Conservation (phyloP, 92 coral and sea anemone genomes). For the Porites evermanni region DNA sequence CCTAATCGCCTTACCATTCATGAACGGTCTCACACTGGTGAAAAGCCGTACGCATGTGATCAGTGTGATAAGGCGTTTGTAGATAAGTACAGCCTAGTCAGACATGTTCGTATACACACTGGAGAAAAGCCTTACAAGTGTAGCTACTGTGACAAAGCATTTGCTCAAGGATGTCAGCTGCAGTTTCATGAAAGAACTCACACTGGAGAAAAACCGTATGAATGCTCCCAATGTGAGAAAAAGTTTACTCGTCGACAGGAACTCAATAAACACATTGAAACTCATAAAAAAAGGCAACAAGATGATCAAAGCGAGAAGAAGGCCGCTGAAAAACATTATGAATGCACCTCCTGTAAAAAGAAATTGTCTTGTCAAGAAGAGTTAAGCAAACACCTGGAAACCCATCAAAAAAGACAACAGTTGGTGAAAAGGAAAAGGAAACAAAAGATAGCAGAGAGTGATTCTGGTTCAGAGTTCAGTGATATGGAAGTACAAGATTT, state of each 20-base stretch:
- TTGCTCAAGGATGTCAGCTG: slow-evolving; percentile 20
- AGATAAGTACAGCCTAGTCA: slow-evolving; percentile 14
- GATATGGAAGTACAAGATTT: not conserved
- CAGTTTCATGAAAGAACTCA: slow-evolving; percentile 11
- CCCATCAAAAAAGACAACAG: not conserved
- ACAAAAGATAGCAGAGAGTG: not conserved
- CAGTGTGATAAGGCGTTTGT: slow-evolving; percentile 16
- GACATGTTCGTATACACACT: slow-evolving; percentile 19
- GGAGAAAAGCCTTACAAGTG: slow-evolving; percentile 19
- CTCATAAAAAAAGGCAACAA: not conserved
- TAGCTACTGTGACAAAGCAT: slow-evolving; percentile 8
- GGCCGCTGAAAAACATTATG: not conserved
- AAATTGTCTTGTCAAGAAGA: too few relatives aligned
- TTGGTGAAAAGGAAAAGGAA: not conserved
- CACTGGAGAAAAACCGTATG: slow-evolving; percentile 10
- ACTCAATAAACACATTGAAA: slow-evolving; percentile 6
- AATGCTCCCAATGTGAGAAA: slow-evolving; percentile 1
- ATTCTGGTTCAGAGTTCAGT: slow-evolving; percentile 8
- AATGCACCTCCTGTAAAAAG: too few relatives aligned
- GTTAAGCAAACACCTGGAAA: not conserved
- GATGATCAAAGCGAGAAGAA: not conserved
- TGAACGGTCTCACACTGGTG: slow-evolving; percentile 16
- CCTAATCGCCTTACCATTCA: not conserved
- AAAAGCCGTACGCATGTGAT: slow-evolving; percentile 17
- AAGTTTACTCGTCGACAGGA: slow-evolving; percentile 16